Evolutionary conservation across 2,113 vertebrate genomes (phyloP).

Genomic region (Mungos mungo): DNA sequence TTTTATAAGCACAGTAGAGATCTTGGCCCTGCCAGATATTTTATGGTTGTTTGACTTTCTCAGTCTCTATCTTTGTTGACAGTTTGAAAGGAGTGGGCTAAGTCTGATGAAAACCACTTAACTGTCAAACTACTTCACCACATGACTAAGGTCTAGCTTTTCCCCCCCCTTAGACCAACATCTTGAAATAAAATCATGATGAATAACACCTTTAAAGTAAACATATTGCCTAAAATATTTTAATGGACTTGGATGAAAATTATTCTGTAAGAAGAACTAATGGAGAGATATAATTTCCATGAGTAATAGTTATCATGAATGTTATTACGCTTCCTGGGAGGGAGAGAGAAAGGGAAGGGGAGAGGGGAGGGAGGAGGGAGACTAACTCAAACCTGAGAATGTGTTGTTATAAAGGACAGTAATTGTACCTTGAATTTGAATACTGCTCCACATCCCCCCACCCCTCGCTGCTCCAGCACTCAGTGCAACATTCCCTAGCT

Average conservation of each 20-base stretch:
- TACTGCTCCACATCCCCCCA: background rate
- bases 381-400: background rate
- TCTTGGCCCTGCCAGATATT: background rate
- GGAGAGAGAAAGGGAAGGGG: background rate
- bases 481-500: background rate
- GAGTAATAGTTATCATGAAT: slow-evolving; percentile 27
- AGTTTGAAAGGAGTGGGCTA: background rate
- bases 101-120: background rate
- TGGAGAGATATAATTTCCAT: slow-evolving; percentile 44
- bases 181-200: slow-evolving; percentile 55
- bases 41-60: background rate
- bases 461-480: no score
- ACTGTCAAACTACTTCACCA: background rate
- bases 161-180: background rate
- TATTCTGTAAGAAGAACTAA: slow-evolving; percentile 36
- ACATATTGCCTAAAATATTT: slow-evolving; percentile 33
- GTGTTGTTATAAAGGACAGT: background rate
- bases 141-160: background rate
- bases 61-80: background rate
- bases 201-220: slow-evolving; percentile 49
- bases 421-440: background rate
- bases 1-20: background rate
- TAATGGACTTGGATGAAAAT: slow-evolving; percentile 47
- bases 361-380: background rate
- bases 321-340: background rate